Evolutionary conservation across 1,140 invertebrate species (phyloP).

Genomic region (Ips typographus): DNA sequence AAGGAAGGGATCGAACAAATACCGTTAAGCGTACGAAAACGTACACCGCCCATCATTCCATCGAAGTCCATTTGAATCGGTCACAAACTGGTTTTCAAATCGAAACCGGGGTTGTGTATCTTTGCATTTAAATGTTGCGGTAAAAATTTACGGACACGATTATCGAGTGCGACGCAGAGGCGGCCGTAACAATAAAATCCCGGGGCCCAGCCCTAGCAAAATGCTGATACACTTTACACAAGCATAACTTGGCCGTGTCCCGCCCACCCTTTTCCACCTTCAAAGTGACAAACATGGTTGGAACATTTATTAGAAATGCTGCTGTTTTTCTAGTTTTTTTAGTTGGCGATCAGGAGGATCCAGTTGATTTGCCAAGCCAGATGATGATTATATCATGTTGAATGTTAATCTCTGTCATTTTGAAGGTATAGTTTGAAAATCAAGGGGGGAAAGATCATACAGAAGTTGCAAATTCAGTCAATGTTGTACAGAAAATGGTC

Average conservation of each 20-base stretch:
- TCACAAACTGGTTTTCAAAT: conserved; percentile 21
- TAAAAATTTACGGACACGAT: conserved; percentile 17
- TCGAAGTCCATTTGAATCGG: conserved; percentile 1
- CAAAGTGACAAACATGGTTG: too few relatives aligned
- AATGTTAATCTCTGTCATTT: too few relatives aligned
- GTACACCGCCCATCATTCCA: background rate
- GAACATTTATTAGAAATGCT: too few relatives aligned
- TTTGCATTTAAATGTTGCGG: conserved; percentile 23
- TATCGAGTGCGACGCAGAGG: conserved; percentile 19
- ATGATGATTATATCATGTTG: too few relatives aligned
- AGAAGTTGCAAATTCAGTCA: too few relatives aligned
- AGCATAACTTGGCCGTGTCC: background rate
- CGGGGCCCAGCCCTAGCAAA: background rate
- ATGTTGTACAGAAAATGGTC: too few relatives aligned
- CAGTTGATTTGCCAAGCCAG: too few relatives aligned
- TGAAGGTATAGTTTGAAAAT: too few relatives aligned
- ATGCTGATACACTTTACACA: background rate
- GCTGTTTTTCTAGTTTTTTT: too few relatives aligned
- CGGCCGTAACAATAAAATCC: conserved; percentile 8
- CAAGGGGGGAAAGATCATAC: too few relatives aligned
- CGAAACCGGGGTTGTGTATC: conserved; percentile 14
- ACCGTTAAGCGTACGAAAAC: background rate
- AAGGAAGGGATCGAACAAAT: too few relatives aligned
- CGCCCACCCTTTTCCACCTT: background rate
- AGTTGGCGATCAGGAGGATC: too few relatives aligned